Conservation (phyloP, 2,797 vertebrate genomes). For the Centroberyx gerrardi region DNA sequence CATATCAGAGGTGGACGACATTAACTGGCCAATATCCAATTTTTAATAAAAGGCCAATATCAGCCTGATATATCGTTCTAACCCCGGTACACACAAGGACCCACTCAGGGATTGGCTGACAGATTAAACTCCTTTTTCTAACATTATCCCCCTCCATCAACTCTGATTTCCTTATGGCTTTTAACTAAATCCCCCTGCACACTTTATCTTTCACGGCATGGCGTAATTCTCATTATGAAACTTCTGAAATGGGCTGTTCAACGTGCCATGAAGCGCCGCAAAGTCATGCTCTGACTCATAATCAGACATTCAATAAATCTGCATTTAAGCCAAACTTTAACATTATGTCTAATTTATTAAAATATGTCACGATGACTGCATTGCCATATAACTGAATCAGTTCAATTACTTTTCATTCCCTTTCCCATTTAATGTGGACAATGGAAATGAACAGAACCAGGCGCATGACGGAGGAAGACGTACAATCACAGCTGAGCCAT, state of each 20-base stretch:
- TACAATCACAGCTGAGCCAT: not conserved
- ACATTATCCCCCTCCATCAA: conserved; percentile 26
- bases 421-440: conserved; percentile 8
- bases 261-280: conserved; percentile 13
- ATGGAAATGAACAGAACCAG: conserved; percentile 8
- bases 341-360: conserved; percentile 15
- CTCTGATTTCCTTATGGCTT: conserved; percentile 27
- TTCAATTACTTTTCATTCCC: conserved; percentile 10
- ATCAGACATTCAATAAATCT: conserved; percentile 13
- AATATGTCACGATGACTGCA: not conserved
- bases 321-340: conserved; percentile 17
- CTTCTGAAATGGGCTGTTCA: conserved; percentile 25
- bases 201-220: conserved; percentile 19
- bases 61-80: too few relatives aligned
- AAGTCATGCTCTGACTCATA: conserved; percentile 14
- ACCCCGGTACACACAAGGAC: not conserved
- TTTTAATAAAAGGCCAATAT: too few relatives aligned
- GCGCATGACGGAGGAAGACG: not conserved
- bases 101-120: not conserved
- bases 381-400: conserved; percentile 7
- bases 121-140: conserved; percentile 26
- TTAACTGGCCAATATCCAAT: too few relatives aligned
- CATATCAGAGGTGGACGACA: too few relatives aligned
- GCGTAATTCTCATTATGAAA: conserved; percentile 18
- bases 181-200: conserved; percentile 1